Evolutionary conservation across 2,888 invertebrate genomes (phyloP).

Genomic region (Augiades crinisus): DNA sequence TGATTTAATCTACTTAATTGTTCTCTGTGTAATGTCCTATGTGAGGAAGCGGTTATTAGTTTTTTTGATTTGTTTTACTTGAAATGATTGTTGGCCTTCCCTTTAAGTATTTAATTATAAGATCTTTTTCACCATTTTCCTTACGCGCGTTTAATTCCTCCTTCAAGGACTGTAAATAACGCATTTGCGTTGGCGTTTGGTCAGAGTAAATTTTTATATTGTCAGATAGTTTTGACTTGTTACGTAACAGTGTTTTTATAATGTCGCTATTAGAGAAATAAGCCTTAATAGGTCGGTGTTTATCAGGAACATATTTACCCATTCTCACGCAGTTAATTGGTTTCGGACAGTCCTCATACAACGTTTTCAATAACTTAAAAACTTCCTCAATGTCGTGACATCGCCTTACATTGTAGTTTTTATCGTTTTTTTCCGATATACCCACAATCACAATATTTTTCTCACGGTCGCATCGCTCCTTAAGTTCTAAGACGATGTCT

Average conservation of each 20-base stretch:
- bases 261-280: slow-evolving; percentile 20
- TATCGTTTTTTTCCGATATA: slow-evolving; percentile 15
- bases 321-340: slow-evolving; percentile 17
- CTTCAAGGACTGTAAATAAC: slow-evolving; percentile 18
- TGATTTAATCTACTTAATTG: slow-evolving; percentile 4
- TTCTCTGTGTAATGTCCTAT: not conserved
- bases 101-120: slow-evolving; percentile 25
- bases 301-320: slow-evolving; percentile 26
- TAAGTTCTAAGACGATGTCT: slow-evolving; percentile 34
- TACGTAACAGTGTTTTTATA: slow-evolving; percentile 16
- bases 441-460: slow-evolving; percentile 35
- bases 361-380: not conserved
- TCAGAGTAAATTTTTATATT: slow-evolving; percentile 28
- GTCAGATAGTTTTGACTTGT: slow-evolving; percentile 21
- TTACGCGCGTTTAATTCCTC: slow-evolving; percentile 23
- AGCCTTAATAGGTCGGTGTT: slow-evolving; percentile 26
- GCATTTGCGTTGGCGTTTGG: slow-evolving; percentile 27
- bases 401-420: slow-evolving; percentile 24
- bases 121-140: slow-evolving; percentile 20
- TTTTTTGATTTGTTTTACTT: slow-evolving; percentile 5
- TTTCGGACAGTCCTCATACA: slow-evolving; percentile 10
- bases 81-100: slow-evolving; percentile 16
- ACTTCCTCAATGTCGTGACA: slow-evolving; percentile 2
- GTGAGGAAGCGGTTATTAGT: not conserved
- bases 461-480: slow-evolving; percentile 33